A percentile compares a stretch with the other conserved stretches of the same genome.
Evolutionary conservation across 1,140 invertebrate species (phyloP).

Genomic region (Glossosoma conforme): DNA sequence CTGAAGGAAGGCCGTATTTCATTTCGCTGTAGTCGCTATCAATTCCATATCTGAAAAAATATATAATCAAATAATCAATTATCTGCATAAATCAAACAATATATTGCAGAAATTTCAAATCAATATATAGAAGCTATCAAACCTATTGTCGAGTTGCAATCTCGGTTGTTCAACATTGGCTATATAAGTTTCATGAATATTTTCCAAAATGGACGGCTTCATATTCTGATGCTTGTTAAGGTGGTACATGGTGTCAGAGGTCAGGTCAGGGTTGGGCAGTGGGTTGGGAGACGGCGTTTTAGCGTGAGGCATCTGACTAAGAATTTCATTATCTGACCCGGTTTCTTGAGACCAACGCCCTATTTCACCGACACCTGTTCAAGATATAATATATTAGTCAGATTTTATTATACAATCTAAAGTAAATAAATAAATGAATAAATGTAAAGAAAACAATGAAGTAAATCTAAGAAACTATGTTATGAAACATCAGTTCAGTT

Average conservation of each 20-base stretch:
- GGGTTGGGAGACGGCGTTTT: conserved; percentile 67
- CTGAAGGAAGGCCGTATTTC: conserved; percentile 43
- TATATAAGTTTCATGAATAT: conserved; percentile 49
- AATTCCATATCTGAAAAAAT: conserved; percentile 43
- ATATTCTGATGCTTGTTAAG: conserved; percentile 49
- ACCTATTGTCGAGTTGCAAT: conserved; percentile 48
- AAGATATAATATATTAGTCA: conserved; percentile 25
- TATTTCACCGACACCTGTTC: conserved; percentile 49
- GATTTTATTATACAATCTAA: conserved; percentile 2
- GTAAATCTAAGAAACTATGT: neutral
- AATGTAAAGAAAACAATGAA: conserved; percentile 8
- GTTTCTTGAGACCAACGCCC: conserved; percentile 75
- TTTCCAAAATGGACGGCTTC: conserved; percentile 55
- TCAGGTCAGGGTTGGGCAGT: conserved; percentile 66
- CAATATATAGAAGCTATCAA: conserved; percentile 7
- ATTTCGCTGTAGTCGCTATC: conserved; percentile 40
- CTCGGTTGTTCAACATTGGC: conserved; percentile 45
- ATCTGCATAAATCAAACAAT: conserved; percentile 36
- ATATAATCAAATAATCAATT: neutral
- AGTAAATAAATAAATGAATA: conserved; percentile 1
- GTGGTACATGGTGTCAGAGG: conserved; percentile 55
- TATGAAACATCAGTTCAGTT: no score
- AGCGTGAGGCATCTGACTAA: conserved; percentile 48
- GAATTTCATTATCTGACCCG: conserved; percentile 65
- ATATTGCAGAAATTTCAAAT: no score